phyloP scores from a whole-genome alignment of 1,140 invertebrate species.

The Mercenaria mercenaria region DNA sequence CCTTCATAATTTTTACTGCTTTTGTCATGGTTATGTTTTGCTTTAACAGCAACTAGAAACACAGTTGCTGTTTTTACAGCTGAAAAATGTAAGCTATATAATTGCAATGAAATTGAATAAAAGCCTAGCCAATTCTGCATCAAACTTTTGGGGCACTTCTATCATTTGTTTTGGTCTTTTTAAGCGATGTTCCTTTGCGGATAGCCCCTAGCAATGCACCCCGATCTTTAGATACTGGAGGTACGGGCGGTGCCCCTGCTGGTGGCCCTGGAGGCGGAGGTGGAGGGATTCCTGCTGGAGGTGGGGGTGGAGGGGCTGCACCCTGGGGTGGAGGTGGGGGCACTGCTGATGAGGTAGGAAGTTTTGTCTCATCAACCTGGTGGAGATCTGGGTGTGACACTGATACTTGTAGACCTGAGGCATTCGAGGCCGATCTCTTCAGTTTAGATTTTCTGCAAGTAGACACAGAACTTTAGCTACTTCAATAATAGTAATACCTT shows the following conservation, averaged over 20 bases:
- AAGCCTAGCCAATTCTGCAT: constrained; percentile 34
- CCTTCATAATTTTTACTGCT: too few species aligned
- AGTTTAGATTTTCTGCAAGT: background rate
- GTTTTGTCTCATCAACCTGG: constrained; percentile 3
- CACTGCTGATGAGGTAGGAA: background rate
- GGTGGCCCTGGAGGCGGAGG: constrained; percentile 68
- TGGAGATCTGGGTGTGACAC: constrained; percentile 22
- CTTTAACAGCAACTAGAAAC: too few species aligned
- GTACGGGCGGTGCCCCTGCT: constrained; percentile 52
- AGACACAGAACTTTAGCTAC: background rate
- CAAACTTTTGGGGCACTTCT: constrained; percentile 91
- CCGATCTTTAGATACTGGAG: constrained; percentile 87
- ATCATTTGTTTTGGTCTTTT: constrained; percentile 95
- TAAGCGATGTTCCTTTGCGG: constrained; percentile 92
- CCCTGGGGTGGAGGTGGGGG: constrained; percentile 10
- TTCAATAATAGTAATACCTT: too few species aligned
- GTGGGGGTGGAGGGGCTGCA: constrained; percentile 49
- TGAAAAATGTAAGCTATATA: too few species aligned
- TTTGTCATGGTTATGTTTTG: too few species aligned
- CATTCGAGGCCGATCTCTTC: background rate
- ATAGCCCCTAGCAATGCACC: constrained; percentile 93
- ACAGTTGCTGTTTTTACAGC: too few species aligned
- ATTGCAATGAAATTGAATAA: too few species aligned
- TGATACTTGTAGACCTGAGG: background rate
- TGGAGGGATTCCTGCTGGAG: background rate